Conservation (phyloP, 2,797 vertebrate species). For the Sarcophilus harrisii region DNA sequence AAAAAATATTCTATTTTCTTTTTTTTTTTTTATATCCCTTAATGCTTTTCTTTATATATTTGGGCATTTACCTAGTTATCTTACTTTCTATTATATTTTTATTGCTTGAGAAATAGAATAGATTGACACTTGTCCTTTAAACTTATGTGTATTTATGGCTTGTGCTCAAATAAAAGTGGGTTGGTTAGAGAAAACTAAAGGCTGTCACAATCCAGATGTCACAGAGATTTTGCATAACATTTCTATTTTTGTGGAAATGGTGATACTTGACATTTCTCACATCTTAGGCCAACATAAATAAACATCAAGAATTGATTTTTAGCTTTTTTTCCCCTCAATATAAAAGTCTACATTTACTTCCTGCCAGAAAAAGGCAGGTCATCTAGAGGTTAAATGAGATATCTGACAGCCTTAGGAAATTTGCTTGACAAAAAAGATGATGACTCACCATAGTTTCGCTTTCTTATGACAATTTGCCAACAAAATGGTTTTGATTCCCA, state of each 20-base stretch:
- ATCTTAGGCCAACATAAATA: constrained; percentile 58
- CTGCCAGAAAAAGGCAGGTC: constrained; percentile 20
- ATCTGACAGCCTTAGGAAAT: constrained; percentile 32
- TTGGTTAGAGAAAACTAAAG: background rate
- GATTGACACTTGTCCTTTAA: background rate
- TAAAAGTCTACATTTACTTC: constrained; percentile 31
- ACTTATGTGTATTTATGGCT: background rate
- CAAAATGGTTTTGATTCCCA: background rate
- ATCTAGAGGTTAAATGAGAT: constrained; percentile 43
- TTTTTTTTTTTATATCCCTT: background rate
- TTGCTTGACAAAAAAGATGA: constrained; percentile 25
- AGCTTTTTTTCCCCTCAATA: constrained; percentile 14
- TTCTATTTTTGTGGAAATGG: constrained; percentile 6
- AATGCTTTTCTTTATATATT: background rate
- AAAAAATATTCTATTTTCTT: background rate
- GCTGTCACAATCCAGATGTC: background rate
- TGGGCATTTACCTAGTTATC: background rate
- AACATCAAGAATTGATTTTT: constrained; percentile 56
- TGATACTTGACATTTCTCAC: constrained; percentile 44
- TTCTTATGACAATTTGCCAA: background rate
- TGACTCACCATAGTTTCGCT: background rate
- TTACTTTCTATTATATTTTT: background rate
- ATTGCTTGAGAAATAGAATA: background rate
- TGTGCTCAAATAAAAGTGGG: constrained; percentile 1
- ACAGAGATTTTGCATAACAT: constrained; percentile 27